phyloP scores from a whole-genome alignment of 2,797 vertebrate species.

The Chloroceryle inda region DNA sequence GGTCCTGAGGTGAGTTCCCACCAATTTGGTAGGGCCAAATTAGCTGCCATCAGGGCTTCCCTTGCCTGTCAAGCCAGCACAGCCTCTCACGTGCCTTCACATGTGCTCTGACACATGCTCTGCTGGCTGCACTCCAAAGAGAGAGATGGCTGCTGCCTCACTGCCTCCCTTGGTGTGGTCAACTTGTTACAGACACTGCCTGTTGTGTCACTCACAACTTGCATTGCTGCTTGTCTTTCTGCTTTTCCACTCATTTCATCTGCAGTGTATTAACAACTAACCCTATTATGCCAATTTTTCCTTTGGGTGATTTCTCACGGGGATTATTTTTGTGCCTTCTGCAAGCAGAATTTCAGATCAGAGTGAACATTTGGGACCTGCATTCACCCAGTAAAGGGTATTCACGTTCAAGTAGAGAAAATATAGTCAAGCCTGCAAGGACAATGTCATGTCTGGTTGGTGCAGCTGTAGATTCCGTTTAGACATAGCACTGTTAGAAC shows the following conservation, averaged over 20 bases:
- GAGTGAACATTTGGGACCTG: neutral
- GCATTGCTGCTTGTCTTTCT: neutral
- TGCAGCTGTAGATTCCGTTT: accelerated
- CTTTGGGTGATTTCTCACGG: neutral
- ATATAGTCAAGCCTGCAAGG: neutral
- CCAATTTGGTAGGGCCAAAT: no score
- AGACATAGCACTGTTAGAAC: neutral
- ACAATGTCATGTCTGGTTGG: neutral
- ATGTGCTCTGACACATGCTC: no score
- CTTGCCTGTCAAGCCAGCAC: no score
- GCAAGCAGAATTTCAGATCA: neutral
- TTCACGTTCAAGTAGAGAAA: neutral
- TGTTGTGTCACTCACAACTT: neutral
- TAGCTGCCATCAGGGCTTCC: no score
- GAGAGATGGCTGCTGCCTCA: no score
- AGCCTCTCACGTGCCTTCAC: no score
- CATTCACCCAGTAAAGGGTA: neutral
- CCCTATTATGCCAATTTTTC: neutral
- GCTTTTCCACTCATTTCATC: neutral
- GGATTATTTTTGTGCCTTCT: neutral
- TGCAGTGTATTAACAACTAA: neutral
- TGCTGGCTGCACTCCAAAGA: no score
- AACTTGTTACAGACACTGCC: neutral
- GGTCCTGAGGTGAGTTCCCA: no score
- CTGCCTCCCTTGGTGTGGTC: no score